These are phyloP conservation scores for Lycaon pictus DNA, from an alignment of 2,113 vertebrate genomes.

Conservation along the genomic window DNA sequence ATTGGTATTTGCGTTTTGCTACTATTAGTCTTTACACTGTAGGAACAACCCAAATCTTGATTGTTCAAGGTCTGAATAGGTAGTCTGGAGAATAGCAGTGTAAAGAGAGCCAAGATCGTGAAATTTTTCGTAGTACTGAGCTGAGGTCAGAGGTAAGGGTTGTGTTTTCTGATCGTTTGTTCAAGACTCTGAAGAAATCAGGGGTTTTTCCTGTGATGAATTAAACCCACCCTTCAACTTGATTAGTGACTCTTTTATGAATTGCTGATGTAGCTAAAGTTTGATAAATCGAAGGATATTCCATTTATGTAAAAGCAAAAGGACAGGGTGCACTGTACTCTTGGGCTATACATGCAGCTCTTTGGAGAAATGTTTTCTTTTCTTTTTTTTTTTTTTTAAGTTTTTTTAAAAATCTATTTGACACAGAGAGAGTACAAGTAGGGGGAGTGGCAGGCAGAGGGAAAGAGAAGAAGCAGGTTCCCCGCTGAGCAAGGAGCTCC, in stretches of 20 bases:
- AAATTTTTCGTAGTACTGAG: not conserved
- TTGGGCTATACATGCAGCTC: not conserved
- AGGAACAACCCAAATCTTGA: not conserved
- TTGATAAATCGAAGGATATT: not conserved
- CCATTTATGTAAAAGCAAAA: not conserved
- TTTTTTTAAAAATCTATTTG: too few relatives aligned
- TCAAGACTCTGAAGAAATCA: slow-evolving; percentile 34
- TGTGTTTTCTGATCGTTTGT: not conserved
- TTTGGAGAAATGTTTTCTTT: not conserved
- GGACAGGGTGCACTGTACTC: not conserved
- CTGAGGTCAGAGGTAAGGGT: not conserved
- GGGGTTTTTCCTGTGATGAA: not conserved
- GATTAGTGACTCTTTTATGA: not conserved
- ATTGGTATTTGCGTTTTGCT: slow-evolving; percentile 45
- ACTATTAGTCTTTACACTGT: slow-evolving; percentile 7
- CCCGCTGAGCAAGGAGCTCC: too few relatives aligned
- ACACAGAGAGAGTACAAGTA: too few relatives aligned
- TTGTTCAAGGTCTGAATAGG: not conserved
- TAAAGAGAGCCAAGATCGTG: not conserved
- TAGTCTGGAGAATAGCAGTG: not conserved
- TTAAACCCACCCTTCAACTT: slow-evolving; percentile 31
- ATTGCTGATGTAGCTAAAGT: not conserved
- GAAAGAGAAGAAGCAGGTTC: too few relatives aligned
- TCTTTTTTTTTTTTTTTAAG: too few relatives aligned
- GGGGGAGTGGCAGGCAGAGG: too few relatives aligned